Evolutionary conservation across 2,113 vertebrate genomes (phyloP).

Genomic region (Tenrec ecaudatus): DNA sequence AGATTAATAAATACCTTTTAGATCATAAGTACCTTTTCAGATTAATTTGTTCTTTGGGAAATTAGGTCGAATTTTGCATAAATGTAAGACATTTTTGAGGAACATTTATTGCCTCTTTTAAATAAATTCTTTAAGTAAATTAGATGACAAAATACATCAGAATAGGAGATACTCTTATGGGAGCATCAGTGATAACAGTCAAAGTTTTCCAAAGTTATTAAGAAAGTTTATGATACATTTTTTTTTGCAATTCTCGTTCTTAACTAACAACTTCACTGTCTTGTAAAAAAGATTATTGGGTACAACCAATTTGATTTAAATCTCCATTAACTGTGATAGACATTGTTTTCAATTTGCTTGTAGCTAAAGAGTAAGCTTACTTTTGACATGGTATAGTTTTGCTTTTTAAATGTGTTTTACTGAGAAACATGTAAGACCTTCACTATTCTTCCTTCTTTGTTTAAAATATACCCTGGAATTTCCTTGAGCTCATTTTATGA

Average conservation of each 20-base stretch:
- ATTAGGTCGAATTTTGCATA: slow-evolving; percentile 19
- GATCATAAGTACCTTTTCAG: neutral
- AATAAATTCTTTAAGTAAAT: slow-evolving; percentile 2
- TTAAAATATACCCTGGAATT: slow-evolving; percentile 27
- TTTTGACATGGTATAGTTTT: slow-evolving; percentile 39
- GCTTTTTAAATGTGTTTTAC: slow-evolving; percentile 29
- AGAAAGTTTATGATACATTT: slow-evolving; percentile 47
- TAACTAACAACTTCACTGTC: neutral
- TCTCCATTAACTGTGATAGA: no score
- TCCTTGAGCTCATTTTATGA: slow-evolving; percentile 40
- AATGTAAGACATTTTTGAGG: slow-evolving; percentile 14
- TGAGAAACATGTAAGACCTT: neutral
- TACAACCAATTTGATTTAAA: slow-evolving; percentile 32
- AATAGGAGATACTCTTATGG: neutral
- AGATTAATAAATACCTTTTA: neutral
- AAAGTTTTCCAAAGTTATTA: neutral
- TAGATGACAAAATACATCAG: slow-evolving; percentile 30
- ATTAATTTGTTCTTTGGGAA: slow-evolving; percentile 8
- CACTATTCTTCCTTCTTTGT: neutral
- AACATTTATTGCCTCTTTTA: neutral
- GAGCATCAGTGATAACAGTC: neutral
- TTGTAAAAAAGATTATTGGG: slow-evolving; percentile 35
- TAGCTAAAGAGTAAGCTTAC: slow-evolving; percentile 52
- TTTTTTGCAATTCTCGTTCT: slow-evolving; percentile 10
- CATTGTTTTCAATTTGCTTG: neutral